Conservation (phyloP, 2,113 vertebrate species). For the Oxyruncus cristatus region DNA sequence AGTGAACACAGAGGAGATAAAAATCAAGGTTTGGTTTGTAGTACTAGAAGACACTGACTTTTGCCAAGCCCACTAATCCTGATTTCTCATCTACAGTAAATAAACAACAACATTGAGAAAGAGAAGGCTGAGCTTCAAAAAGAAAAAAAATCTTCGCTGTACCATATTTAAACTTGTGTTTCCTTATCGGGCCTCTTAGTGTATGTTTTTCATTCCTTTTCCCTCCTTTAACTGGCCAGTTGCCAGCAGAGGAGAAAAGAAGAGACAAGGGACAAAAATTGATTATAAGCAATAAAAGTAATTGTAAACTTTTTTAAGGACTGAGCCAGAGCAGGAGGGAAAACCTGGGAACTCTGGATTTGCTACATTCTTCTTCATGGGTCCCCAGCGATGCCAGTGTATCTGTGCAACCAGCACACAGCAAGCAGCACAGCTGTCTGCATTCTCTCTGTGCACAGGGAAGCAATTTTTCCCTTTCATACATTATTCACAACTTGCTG, state of each 20-base stretch:
- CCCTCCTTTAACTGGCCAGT: constrained; percentile 7
- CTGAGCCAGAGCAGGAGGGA: neutral
- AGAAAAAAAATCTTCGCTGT: neutral
- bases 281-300: constrained; percentile 19
- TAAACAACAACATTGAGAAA: neutral
- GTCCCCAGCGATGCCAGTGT: neutral
- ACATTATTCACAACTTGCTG: constrained; percentile 67
- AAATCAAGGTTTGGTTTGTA: neutral
- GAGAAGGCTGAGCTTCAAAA: neutral
- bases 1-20: neutral
- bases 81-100: neutral
- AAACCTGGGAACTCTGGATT: neutral
- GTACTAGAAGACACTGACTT: neutral
- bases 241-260: constrained; percentile 29
- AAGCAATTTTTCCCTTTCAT: constrained; percentile 54
- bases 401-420: neutral
- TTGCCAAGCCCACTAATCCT: neutral
- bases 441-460: neutral
- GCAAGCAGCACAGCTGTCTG: constrained; percentile 29
- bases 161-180: neutral
- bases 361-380: neutral
- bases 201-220: neutral
- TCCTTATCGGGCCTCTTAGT: neutral
- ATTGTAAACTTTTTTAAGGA: constrained; percentile 30
- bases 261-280: constrained; percentile 48